Base-by-base conservation (phyloP, 2,888 invertebrate species). In the Drosophila eohydei region DNA sequence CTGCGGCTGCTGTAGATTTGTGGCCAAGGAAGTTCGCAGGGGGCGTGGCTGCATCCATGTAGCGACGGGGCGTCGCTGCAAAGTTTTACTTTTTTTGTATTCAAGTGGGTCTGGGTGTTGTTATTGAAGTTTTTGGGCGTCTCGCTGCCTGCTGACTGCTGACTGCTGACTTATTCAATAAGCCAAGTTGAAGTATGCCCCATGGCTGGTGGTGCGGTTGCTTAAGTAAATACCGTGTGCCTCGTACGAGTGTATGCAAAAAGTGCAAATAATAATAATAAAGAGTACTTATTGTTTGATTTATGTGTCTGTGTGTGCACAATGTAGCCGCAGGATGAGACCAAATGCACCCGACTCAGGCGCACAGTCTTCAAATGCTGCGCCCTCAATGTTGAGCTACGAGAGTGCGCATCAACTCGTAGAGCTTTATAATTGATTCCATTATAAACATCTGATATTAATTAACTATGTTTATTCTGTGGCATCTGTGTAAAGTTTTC, bases 241-340 rank as follows among this genome's bases (percentile, higher is more conserved):
- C 40, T 59, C 48, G 71, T 55, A 58, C 55, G 52, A 70, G 70
- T 84, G 61, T 82, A 88, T 83, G 88, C 86, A 86, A 83, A 89
- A 91, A 90, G 90, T 91, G 92, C 91, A 91, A 91, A 91, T 91
- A 91, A 91, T 91, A 91, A 91, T 91, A 91, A 91, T 91, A 92
- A 91, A 90, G 92, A 92, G 92, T 92, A 92, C 92, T 92, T 92
- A 92, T 92, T 92, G 90, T 92, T 92, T 92, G 92, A 92, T 92
- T 92, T 92, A 92, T 92, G 92, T 90, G 92, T 92, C 92, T 92
- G 91, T 91, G 88, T 91, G 78, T 90, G 81, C 90, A 91, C 89
- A 90, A 83, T 73, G 71, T 32, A 26, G 26, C 26, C 52, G 16
- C 14, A 12, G 71, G 11, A 52, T 48, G 65, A 34, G 67, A 3